Percentiles rank a stretch among this genome's conserved stretches.
phyloP scores from a whole-genome alignment of 2,888 invertebrate species.

The Himalopsyche japonica region DNA sequence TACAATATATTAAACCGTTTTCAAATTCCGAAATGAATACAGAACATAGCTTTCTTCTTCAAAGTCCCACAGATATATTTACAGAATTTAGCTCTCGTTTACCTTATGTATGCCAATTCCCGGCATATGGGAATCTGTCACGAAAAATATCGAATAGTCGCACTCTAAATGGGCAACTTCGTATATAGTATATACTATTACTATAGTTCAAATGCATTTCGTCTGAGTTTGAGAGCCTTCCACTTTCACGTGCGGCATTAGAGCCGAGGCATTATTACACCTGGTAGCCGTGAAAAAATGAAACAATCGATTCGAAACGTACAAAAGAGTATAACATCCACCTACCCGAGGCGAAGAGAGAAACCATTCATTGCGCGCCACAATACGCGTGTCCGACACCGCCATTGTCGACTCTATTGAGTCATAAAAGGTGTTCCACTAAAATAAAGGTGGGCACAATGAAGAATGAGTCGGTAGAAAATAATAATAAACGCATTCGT shows the following conservation, averaged over 20 bases:
- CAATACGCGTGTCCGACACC: neutral
- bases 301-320: constrained; percentile 3
- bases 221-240: neutral
- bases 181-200: too few relatives aligned
- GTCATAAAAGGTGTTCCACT: constrained; percentile 23
- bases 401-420: constrained; percentile 10
- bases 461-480: neutral
- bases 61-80: too few relatives aligned
- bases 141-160: too few relatives aligned
- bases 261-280: neutral
- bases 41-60: too few relatives aligned
- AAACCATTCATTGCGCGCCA: neutral
- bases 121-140: too few relatives aligned
- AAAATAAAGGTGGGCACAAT: constrained; percentile 14
- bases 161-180: too few relatives aligned
- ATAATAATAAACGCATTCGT: neutral
- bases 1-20: too few relatives aligned
- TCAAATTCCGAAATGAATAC: too few relatives aligned
- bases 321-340: neutral
- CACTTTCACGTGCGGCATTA: neutral
- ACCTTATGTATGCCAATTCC: too few relatives aligned
- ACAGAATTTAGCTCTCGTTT: too few relatives aligned
- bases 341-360: neutral
- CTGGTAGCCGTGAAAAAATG: neutral
- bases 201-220: too few relatives aligned